Base-by-base conservation (phyloP, 1,140 invertebrate species). In the Drosophila orosa region DNA sequence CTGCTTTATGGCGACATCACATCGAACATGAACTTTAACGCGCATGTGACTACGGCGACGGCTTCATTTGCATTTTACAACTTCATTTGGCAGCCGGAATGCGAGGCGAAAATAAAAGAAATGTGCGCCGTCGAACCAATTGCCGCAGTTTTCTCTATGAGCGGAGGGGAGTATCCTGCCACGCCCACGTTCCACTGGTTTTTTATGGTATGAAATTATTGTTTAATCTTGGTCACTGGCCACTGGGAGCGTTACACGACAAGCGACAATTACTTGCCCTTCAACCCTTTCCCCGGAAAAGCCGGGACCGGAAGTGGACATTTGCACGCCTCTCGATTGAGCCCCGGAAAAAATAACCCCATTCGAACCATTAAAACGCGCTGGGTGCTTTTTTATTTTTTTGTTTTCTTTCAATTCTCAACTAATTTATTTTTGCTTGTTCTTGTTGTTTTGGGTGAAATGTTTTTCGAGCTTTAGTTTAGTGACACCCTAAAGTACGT, bases 21-120 rank as follows among this genome's bases (percentile, higher is more conserved):
- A 90, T 87, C 84, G 84, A 87, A 89, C 84, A 87, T 87, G 84
- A 87, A 87, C 84, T 89, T 89, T 89, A 89, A 84, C 84, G 84
- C 84, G 77, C 74, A 79, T 79, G 73, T 82, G 60, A 79, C 66
- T 69, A 74, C 69, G 69, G 44, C 74, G 75, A 68, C 59, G 62
- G 81, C 84, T 87, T 87, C 84, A 87, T 87, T 87, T 87, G 83
- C 83, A 87, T 87, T 87, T 87, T 89, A 87, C 83, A 87, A 87
- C 83, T 87, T 87, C 76, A 89, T 87, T 87, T 89, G 78, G 74
- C 58, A 61, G 61, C 58, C 68, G 65, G 62, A 81, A 73, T 81
- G 78, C 63, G 61, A 63, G 57, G 61, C 68, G 61, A 74, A 78
- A 84, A 85, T 75, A 86, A 86, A 86, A 86, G 74, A 81, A 86